Evolutionary conservation across 2,888 invertebrate genomes (phyloP), one percentile per base, ranked within the genome.

Genomic region (Clistopyga incitator): DNA sequence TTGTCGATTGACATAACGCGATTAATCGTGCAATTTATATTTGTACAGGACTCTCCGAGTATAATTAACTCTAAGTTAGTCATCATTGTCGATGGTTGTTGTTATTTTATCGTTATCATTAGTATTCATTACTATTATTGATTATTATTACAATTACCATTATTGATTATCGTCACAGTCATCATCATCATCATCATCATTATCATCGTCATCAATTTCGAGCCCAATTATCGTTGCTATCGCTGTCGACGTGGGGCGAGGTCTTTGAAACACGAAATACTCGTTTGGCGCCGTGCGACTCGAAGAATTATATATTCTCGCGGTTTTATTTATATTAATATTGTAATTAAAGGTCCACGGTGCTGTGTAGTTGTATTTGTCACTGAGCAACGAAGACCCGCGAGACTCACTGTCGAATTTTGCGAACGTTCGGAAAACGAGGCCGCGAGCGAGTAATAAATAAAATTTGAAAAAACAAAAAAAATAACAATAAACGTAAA

Each of bases 61-160:
- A 68, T 61, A 50, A 75, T 71, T 71, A 67, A 59, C 56, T 20
- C 13, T 68, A 52, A 81, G 34, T 34, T 61, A 74, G 74, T 78
- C 74, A 61, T 68, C 56, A 82, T 77, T 54, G 84, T 70, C 78
- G 71, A 78, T 67, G 56, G 61, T 78, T 84, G 64, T 83, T 84
- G 70, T 84, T 86, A 80, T 77, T 71, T 84, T 81, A 75, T 85
- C 82, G 79, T 82, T 79, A 80, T 80, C 72, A 79, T 80, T 67
- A 84, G 52, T 68, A 71, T 74, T 74, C 76, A 65, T 80, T 54
- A 78, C 65, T 68, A 82, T 82, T 65, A 76, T 74, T 84, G 56
- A 80, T 80, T 79, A 77, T 81, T 79, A 74, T 68, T 78, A 78
- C 78, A 65, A 56, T 78, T 70, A 81, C 72, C 72, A 82, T 76